Evolutionary conservation across 1,140 invertebrate species (phyloP).

Genomic region (Melitaea cinxia): DNA sequence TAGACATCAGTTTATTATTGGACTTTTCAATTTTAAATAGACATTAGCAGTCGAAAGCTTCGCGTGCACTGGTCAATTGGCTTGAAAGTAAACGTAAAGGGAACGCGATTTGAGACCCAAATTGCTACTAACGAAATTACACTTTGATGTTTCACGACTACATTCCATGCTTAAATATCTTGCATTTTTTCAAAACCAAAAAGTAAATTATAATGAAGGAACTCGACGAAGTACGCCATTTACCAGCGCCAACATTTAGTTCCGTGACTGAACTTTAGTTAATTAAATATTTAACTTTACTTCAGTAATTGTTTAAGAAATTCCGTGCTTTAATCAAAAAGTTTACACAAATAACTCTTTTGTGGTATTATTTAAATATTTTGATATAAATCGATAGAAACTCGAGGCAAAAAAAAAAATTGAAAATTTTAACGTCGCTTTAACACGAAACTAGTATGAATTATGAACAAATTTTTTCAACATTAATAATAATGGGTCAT

Average conservation of each 20-base stretch:
- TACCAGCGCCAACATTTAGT: background rate
- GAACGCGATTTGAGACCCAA: constrained; percentile 37
- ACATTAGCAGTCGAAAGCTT: background rate
- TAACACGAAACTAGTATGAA: too few species aligned
- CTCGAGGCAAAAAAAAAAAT: too few species aligned
- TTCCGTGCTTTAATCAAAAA: background rate
- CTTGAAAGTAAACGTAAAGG: constrained; percentile 27
- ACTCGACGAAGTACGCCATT: background rate
- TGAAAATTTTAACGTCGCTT: too few species aligned
- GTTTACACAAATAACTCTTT: too few species aligned
- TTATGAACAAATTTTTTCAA: too few species aligned
- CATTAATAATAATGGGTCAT: too few species aligned
- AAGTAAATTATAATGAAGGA: constrained; percentile 9
- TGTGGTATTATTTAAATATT: too few species aligned
- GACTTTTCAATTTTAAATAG: background rate
- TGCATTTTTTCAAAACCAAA: constrained; percentile 12
- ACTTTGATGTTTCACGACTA: constrained; percentile 31
- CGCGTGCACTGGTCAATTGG: background rate
- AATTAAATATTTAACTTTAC: background rate
- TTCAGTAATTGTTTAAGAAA: background rate
- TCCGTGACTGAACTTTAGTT: background rate
- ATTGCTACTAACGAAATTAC: constrained; percentile 43
- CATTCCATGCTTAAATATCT: constrained; percentile 18
- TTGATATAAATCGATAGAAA: too few species aligned
- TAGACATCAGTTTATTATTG: too few species aligned